These are phyloP conservation scores for Condylura cristata DNA, from an alignment of 2,113 vertebrate genomes.

Conservation along the genomic window DNA sequence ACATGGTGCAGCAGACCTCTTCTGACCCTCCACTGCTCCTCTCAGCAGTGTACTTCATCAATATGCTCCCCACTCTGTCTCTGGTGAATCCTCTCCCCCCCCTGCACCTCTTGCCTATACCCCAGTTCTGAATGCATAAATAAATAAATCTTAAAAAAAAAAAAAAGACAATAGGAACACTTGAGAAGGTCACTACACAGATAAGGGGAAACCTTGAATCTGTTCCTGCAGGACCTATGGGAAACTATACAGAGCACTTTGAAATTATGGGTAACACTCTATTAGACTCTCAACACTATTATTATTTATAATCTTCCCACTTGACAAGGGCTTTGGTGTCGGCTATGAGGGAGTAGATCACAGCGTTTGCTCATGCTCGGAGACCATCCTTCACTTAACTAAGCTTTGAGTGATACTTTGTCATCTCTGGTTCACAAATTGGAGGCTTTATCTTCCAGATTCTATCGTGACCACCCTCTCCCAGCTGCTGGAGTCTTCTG, in stretches of 20 bases:
- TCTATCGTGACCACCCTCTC: too few relatives aligned
- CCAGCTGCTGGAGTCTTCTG: neutral
- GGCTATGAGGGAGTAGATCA: neutral
- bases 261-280: neutral
- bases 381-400: neutral
- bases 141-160: too few relatives aligned
- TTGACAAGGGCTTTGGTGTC: neutral
- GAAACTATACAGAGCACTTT: neutral
- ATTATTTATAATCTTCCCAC: neutral
- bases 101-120: too few relatives aligned
- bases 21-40: too few relatives aligned
- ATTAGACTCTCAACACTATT: neutral
- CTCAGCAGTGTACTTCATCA: too few relatives aligned
- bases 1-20: too few relatives aligned
- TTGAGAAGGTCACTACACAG: neutral
- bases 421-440: neutral
- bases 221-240: neutral
- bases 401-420: neutral
- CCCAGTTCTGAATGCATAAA: too few relatives aligned
- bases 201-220: neutral
- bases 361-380: neutral
- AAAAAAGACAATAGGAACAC: neutral
- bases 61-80: too few relatives aligned
- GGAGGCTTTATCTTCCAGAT: neutral
- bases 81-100: too few relatives aligned